Conservation (phyloP, 1,140 invertebrate genomes). For the Cherax destructor region DNA sequence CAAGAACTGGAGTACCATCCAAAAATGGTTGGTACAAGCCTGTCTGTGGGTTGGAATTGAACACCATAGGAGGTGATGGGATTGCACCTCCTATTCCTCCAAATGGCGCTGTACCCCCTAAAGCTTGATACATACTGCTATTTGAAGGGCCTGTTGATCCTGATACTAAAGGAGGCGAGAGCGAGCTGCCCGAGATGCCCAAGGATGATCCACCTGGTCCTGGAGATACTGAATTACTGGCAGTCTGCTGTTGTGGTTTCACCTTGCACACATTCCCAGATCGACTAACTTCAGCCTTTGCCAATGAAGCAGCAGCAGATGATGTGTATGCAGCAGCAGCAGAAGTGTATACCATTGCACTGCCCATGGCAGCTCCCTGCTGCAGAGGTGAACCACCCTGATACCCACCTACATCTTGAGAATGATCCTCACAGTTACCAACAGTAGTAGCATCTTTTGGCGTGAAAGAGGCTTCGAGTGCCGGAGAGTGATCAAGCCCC, state of each 20-base stretch:
- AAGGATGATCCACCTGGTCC: slow-evolving; percentile 77
- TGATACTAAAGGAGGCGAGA: slow-evolving; percentile 73
- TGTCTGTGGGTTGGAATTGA: slow-evolving; percentile 86
- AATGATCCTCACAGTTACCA: slow-evolving; percentile 66
- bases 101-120: slow-evolving; percentile 63
- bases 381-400: slow-evolving; percentile 63
- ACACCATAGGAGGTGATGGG: slow-evolving; percentile 77
- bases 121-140: slow-evolving; percentile 74
- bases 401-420: slow-evolving; percentile 71
- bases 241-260: slow-evolving; percentile 84
- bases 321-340: slow-evolving; percentile 73
- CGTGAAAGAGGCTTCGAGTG: slow-evolving; percentile 66
- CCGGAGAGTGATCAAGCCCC: slow-evolving; percentile 69
- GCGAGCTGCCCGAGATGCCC: slow-evolving; percentile 77
- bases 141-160: slow-evolving; percentile 73
- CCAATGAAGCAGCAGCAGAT: slow-evolving; percentile 72
- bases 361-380: slow-evolving; percentile 57
- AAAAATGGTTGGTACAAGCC: slow-evolving; percentile 86
- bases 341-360: slow-evolving; percentile 66
- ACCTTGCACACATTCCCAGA: slow-evolving; percentile 84
- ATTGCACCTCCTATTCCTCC: slow-evolving; percentile 70
- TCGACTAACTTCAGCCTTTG: slow-evolving; percentile 68
- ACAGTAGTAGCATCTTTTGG: slow-evolving; percentile 65
- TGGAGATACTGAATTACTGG: slow-evolving; percentile 74
- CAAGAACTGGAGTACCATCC: slow-evolving; percentile 77